Evolutionary conservation across 2,888 invertebrate species (phyloP), one percentile per base, ranked within the genome.

Genomic region (Amitus sp.): DNA sequence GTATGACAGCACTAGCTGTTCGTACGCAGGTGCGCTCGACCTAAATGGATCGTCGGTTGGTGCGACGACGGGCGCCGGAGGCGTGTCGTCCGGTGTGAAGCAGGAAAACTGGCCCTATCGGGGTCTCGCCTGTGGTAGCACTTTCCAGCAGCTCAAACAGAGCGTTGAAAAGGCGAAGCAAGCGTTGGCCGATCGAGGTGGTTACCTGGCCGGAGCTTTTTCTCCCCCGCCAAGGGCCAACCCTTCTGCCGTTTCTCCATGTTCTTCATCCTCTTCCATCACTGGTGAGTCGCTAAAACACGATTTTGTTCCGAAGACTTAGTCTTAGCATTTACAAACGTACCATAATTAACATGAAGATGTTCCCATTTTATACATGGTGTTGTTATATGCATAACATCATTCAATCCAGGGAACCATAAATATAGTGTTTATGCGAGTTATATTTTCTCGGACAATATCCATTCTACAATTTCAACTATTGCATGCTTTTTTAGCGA

Each of bases 161-260:
- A 93, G 93, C 75, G 94, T 94, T 39, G 94, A 94, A 79, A 94
- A 94, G 78, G 94, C 94, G 39, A 94, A 94, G 79, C 94, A 94
- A 0, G 94, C 93, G 0, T 84, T 94, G 40, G 82, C 78, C 45
- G 81, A 82, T 57, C 73, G 82, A 17, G 79, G 80, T 4, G 78
- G 80, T 18, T 82, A 82, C 55, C 70, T 82, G 5, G 79, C 82
- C 23, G 82, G 82, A 13, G 82, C 82, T 52, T 82, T 82, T 54
- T 81, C 82, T 33, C 80, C 82, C 30, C 80, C 82, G n/a, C 81
- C 82, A 43, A 76, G 82, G 49, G 75, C 76, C 49, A 82, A 78
- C 68, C 73, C 81, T 57, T 76, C 81, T 48, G 72, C 77, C 53
- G 77, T 82, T 62, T 82, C 81, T 48, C 80, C 81, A 2, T 78